Evolutionary conservation across 1,140 invertebrate genomes (phyloP).

Genomic region (Pantala flavescens): DNA sequence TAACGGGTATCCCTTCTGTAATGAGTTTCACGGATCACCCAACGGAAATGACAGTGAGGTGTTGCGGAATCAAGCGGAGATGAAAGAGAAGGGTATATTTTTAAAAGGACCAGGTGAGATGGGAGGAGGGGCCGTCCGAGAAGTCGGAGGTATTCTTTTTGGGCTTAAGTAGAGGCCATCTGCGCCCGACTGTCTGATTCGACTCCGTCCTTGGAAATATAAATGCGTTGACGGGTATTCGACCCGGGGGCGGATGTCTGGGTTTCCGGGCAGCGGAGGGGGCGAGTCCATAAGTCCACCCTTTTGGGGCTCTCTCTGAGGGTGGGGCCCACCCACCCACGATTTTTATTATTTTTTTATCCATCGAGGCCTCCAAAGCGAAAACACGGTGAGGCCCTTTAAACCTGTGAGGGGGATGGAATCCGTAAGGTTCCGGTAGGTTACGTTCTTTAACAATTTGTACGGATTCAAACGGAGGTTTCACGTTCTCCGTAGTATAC

Average conservation of each 20-base stretch:
- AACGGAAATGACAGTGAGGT: neutral
- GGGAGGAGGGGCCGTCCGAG: neutral
- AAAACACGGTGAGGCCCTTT: neutral
- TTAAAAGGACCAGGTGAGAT: conserved; percentile 1
- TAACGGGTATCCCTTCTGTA: neutral
- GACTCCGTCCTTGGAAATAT: conserved; percentile 2
- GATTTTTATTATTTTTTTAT: neutral
- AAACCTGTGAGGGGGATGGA: neutral
- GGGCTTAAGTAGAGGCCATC: too few species aligned
- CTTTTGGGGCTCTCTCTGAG: neutral
- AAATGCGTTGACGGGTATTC: neutral
- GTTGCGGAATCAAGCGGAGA: neutral
- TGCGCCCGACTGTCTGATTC: conserved; percentile 2
- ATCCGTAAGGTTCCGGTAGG: neutral
- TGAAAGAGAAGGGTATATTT: neutral
- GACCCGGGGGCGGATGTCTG: conserved; percentile 4
- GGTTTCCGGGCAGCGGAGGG: neutral
- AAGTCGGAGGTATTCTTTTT: too few species aligned
- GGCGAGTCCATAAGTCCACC: too few species aligned
- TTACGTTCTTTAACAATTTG: neutral
- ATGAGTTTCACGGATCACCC: neutral
- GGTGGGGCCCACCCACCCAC: neutral
- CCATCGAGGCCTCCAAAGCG: neutral
- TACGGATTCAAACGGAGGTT: too few species aligned
- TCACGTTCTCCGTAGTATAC: too few species aligned